Evolutionary conservation across 2,113 vertebrate species (phyloP).

Genomic region (Nannospalax galili): DNA sequence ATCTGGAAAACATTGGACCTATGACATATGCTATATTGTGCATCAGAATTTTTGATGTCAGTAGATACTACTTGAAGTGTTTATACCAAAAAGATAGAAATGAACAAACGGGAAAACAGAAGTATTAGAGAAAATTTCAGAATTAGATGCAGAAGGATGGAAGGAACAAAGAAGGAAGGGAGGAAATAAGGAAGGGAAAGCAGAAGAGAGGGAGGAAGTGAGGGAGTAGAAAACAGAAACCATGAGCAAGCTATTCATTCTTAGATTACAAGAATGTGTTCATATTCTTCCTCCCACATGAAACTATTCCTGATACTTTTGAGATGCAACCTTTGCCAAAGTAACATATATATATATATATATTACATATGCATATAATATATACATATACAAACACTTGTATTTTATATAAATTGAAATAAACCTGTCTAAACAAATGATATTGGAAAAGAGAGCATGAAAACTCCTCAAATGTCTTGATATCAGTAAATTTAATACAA

Average conservation of each 20-base stretch:
- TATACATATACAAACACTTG: too few species aligned
- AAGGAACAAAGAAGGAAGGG: neutral
- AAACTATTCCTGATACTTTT: neutral
- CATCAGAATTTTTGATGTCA: neutral
- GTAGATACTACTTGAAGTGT: neutral
- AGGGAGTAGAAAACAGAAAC: neutral
- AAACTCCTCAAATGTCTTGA: neutral
- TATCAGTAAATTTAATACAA: neutral
- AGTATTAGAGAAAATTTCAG: too few species aligned
- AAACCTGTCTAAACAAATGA: neutral
- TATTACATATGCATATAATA: too few species aligned
- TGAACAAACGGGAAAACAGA: neutral
- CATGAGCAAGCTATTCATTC: neutral
- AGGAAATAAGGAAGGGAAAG: neutral
- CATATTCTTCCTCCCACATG: neutral
- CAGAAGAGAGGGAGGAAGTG: fast-evolving
- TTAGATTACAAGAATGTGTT: neutral
- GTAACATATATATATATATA: neutral
- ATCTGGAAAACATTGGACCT: neutral
- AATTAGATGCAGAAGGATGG: too few species aligned
- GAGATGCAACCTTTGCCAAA: neutral
- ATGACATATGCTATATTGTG: neutral
- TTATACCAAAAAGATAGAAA: neutral
- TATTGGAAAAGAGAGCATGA: neutral
- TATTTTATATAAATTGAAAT: neutral